Evolutionary conservation across 2,113 vertebrate genomes (phyloP), one percentile per base, ranked within the genome.

Genomic region (Empidonax alnorum): DNA sequence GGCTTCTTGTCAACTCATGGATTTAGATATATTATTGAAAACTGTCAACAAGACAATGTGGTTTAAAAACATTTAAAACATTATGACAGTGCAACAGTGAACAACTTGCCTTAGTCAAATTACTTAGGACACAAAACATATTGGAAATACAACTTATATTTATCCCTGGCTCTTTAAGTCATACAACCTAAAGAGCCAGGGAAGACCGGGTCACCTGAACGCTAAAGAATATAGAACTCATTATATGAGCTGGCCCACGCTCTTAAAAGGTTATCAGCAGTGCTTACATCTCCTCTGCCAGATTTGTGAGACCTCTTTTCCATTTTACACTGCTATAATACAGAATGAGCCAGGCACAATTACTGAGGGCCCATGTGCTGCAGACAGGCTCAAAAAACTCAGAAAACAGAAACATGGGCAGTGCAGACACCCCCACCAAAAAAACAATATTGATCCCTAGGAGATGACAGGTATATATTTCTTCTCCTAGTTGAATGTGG

Each of bases 391-490:
- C 33, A 17, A 0, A 7, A 27, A 55, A 74, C 25, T 35, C 33
- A 28, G 15, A 50, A 50, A 39, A 50, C 12, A n/a, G 3, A 15
- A 73, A 56, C 5, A 69, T 8, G 30, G 21, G 10, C 5, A 22
- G 21, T 25, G 74, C 10, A 58, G 30, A 52, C 7, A 75, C 16
- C 11, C 12, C 2, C 3, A 11, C 17, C 10, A 9, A 41, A 72
- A 8, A 8, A 62, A 42, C 31, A 1, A 23, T 12, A 24, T 0
- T 52, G 14, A 58, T 4, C 3, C 6, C 28, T 17, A 84, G 21
- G 10, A 58, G 8, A 10, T 2, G 2, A 50, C 33, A 74, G 6
- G 10, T 65, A 37, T 37, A 8, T 22, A 35, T 19, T 24, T 44
- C 35, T 87, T 69, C 31, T 55, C 30, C 41, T 39, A 30, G 6